Evolutionary conservation across 1,140 invertebrate species (phyloP), one percentile per base, ranked within the genome.

Genomic region (Zaprionus nigranus): DNA sequence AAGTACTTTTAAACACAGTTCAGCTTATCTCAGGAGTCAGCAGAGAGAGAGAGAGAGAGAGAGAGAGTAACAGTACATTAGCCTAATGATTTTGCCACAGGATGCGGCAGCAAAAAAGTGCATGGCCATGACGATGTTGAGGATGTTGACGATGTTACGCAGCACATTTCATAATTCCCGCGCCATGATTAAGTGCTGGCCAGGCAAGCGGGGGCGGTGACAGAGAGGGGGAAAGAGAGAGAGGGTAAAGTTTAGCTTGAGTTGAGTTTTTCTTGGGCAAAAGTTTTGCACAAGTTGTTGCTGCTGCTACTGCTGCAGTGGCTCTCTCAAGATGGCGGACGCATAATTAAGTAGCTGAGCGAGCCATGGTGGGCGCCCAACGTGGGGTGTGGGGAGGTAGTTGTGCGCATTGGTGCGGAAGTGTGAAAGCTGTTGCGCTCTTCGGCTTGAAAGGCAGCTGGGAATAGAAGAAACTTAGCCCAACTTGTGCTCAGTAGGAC

Each of bases 141-240:
- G n/a, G 40, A 64, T 64, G 71, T 63, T 75, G 67, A 71, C 30
- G 67, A 58, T 61, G 75, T 86, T 86, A 87, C 84, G 84, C 81
- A 88, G 83, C 83, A 87, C 83, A 87, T 87, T 87, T 87, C 83
- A 87, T 87, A 87, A 88, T 88, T 87, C 83, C 83, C 83, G 83
- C 84, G 83, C 80, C 78, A 88, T 73, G 83, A 87, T 88, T 87
- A 88, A 78, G 65, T 66, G 62, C 61, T 58, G 43, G 36, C 30
- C 46, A 26, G 22, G 58, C 26, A 2, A 26, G 34, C 3, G 34
- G 9, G n/a, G n/a, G n/a, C n/a, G n/a, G 13, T 22, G 13, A 20
- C n/a, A n/a, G n/a, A n/a, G 22, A 2, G 17, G 12, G 15, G 59
- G 5, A 3, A 9, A 4, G 6, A 36, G 34, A 5, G 22, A n/a